These are phyloP conservation scores for Eulithis prunata DNA, from an alignment of 2,888 invertebrate genomes.

Conservation along the genomic window DNA sequence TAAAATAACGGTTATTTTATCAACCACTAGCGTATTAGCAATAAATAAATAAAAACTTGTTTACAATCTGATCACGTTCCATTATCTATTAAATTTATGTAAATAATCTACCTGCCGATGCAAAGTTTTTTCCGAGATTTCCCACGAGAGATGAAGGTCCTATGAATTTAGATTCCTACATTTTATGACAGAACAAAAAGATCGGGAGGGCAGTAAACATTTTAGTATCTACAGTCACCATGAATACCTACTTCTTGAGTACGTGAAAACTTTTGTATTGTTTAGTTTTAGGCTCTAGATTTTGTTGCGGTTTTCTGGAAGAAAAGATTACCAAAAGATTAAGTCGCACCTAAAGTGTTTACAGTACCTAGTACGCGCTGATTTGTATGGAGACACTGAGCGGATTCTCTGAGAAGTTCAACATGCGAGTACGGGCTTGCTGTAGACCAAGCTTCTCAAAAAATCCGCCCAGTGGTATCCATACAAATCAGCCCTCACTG, in stretches of 20 bases:
- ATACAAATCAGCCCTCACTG: too few species aligned
- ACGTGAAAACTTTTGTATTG: slow-evolving; percentile 7
- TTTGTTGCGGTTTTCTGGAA: too few species aligned
- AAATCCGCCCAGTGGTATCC: too few species aligned
- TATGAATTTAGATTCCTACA: slow-evolving; percentile 41
- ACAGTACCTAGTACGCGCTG: too few species aligned
- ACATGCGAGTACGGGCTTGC: too few species aligned
- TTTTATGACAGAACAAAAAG: slow-evolving; percentile 42
- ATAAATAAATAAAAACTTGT: not conserved
- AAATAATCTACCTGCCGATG: slow-evolving; percentile 21
- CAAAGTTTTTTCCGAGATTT: slow-evolving; percentile 47
- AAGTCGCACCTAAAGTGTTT: not conserved
- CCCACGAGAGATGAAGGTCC: slow-evolving; percentile 42
- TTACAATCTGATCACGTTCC: not conserved
- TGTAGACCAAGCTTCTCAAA: too few species aligned
- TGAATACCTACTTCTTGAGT: slow-evolving; percentile 12
- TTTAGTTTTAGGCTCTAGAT: too few species aligned
- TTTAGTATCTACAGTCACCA: slow-evolving; percentile 23
- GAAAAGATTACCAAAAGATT: too few species aligned
- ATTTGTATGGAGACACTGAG: too few species aligned
- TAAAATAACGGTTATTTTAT: too few species aligned
- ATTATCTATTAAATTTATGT: slow-evolving; percentile 21
- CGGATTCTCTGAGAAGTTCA: too few species aligned
- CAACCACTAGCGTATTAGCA: too few species aligned
- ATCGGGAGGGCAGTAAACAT: slow-evolving; percentile 37